These are phyloP conservation scores for Eulemur mongoz DNA, from an alignment of 2,797 vertebrate genomes.

Conservation along the genomic window DNA sequence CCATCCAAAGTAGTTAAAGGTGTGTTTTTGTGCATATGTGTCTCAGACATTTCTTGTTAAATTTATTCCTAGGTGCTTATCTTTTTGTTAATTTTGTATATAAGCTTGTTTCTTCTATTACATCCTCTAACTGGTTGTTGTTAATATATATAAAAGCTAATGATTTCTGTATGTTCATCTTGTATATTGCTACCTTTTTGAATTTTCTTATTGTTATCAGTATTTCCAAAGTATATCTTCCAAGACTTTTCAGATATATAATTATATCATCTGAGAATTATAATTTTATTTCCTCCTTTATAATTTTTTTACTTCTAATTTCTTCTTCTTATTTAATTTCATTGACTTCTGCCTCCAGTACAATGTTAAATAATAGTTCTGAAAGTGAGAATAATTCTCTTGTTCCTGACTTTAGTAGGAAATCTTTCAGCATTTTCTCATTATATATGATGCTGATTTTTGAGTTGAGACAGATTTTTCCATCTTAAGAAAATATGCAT, in stretches of 20 bases:
- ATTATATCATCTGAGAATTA: background rate
- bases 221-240: background rate
- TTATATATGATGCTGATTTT: background rate
- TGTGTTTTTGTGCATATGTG: background rate
- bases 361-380: background rate
- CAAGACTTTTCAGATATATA: background rate
- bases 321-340: background rate
- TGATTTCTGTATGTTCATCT: slow-evolving; percentile 18
- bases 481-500: background rate
- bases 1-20: background rate
- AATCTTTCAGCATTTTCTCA: background rate
- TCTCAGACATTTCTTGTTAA: slow-evolving; percentile 1
- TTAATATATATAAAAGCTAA: background rate
- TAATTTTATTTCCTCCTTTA: slow-evolving; percentile 36
- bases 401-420: background rate
- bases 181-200: background rate
- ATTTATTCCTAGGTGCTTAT: slow-evolving; percentile 4
- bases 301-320: slow-evolving; percentile 37
- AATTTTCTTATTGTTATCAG: slow-evolving; percentile 28
- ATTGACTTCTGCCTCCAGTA: background rate
- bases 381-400: background rate
- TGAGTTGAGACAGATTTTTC: background rate
- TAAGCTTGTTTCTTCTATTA: background rate
- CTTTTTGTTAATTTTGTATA: slow-evolving; percentile 12
- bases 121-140: background rate